A percentile compares a stretch with the other conserved stretches of the same genome.
Evolutionary conservation across 64 coral and sea anemone species (phyloP).

Genomic region (Pocillopora verrucosa): DNA sequence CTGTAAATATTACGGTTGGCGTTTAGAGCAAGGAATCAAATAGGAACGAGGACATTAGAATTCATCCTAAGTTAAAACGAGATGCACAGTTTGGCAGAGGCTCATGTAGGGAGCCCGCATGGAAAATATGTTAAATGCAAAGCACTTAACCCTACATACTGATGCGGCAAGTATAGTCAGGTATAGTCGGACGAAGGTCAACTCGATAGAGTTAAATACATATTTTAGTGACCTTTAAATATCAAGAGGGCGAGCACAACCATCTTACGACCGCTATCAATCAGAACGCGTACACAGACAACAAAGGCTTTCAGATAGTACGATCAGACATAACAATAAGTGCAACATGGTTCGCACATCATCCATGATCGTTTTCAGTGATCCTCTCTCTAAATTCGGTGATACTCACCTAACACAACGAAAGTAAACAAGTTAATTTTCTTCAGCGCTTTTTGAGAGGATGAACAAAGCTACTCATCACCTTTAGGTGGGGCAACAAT

Average conservation of each 20-base stretch:
- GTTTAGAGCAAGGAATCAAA: background rate
- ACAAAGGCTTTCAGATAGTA: background rate
- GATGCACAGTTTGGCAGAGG: too few relatives aligned
- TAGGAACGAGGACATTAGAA: background rate
- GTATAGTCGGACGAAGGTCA: background rate
- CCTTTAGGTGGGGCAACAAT: background rate
- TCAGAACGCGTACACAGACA: background rate
- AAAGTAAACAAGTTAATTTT: constrained; percentile 5
- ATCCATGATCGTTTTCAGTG: constrained; percentile 3
- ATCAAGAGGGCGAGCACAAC: background rate
- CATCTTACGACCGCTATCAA: background rate
- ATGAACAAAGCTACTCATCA: background rate
- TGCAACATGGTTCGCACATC: background rate
- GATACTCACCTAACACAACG: background rate
- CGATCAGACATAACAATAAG: too few relatives aligned
- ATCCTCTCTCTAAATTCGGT: background rate
- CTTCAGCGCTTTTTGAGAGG: background rate
- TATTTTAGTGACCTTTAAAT: background rate
- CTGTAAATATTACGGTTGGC: background rate
- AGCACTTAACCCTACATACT: too few relatives aligned
- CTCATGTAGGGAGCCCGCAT: too few relatives aligned
- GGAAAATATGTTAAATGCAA: background rate
- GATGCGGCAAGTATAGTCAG: background rate
- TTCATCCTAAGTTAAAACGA: background rate
- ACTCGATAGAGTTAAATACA: background rate